These are phyloP conservation scores for Serranus cabrilla DNA, from an alignment of 2,797 vertebrate genomes.

Conservation along the genomic window DNA sequence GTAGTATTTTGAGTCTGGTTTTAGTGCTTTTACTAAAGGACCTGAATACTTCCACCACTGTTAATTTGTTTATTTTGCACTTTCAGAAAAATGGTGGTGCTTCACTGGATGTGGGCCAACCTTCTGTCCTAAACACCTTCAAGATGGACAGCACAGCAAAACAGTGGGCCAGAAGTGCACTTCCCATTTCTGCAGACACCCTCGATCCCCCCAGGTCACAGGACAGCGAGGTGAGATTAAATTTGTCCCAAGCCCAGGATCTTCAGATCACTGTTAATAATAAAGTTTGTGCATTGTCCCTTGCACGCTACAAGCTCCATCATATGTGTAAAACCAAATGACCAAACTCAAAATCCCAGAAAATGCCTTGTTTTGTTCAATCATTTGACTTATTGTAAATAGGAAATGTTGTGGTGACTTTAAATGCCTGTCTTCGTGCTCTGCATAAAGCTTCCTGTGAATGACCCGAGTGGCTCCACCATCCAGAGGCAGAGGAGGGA, in stretches of 20 bases:
- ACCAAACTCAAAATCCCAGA: too few species aligned
- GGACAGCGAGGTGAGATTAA: conserved; percentile 52
- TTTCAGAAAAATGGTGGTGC: conserved; percentile 41
- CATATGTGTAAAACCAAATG: too few species aligned
- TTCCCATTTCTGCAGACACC: conserved; percentile 4
- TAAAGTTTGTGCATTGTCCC: too few species aligned
- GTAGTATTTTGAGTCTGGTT: too few species aligned
- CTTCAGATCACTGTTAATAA: too few species aligned
- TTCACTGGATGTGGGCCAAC: background rate
- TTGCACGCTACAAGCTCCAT: too few species aligned
- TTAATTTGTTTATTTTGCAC: rapidly evolving
- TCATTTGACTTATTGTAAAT: background rate
- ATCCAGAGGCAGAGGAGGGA: conserved; percentile 89
- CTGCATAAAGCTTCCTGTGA: conserved; percentile 38
- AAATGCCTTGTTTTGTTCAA: background rate
- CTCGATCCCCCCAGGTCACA: conserved; percentile 24
- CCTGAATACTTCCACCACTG: too few species aligned
- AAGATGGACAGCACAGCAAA: conserved; percentile 32
- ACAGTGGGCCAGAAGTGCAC: background rate
- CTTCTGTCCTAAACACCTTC: background rate
- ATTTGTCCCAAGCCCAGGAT: background rate
- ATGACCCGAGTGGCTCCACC: conserved; percentile 77
- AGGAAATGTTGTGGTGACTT: background rate
- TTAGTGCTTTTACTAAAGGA: too few species aligned
- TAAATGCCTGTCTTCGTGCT: background rate